Evolutionary conservation across 2,113 vertebrate species (phyloP).

Genomic region (Gnathonemus echidnorhynchus): DNA sequence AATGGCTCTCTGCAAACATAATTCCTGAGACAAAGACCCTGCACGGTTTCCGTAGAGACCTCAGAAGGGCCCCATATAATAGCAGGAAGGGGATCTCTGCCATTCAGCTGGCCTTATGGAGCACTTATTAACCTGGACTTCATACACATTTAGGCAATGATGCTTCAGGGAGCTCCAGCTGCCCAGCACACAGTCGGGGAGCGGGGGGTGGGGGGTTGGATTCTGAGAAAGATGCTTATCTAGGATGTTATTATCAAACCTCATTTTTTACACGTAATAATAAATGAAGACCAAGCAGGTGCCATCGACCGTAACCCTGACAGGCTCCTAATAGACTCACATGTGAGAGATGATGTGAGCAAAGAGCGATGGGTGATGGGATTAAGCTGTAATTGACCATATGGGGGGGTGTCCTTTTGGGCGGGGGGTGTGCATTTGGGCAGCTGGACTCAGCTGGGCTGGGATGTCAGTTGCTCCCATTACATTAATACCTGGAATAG

Average conservation of each 20-base stretch:
- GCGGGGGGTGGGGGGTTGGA: neutral
- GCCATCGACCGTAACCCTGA: conserved; percentile 43
- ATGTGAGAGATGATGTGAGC: neutral
- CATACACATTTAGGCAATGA: neutral
- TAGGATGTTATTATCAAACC: neutral
- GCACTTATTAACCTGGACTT: conserved; percentile 10
- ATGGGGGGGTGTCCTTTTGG: conserved; percentile 7
- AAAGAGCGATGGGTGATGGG: conserved; percentile 21
- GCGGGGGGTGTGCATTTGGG: conserved; percentile 19
- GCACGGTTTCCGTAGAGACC: conserved; percentile 43
- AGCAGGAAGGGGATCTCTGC: neutral
- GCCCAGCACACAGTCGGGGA: neutral
- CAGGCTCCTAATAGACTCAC: neutral
- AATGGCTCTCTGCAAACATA: conserved; percentile 42
- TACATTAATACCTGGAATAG: conserved; percentile 35
- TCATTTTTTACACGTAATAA: conserved; percentile 44
- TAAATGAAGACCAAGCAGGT: conserved; percentile 55
- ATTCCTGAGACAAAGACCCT: conserved; percentile 44
- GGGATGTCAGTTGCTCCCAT: conserved; percentile 32
- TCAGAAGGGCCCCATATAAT: conserved; percentile 27
- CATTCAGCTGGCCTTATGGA: neutral
- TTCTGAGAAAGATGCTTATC: neutral
- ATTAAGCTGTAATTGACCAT: conserved; percentile 16
- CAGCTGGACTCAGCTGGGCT: conserved; percentile 45
- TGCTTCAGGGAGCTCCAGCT: neutral